Evolutionary conservation across 2,888 invertebrate species (phyloP).

Genomic region (Dusona sp.): DNA sequence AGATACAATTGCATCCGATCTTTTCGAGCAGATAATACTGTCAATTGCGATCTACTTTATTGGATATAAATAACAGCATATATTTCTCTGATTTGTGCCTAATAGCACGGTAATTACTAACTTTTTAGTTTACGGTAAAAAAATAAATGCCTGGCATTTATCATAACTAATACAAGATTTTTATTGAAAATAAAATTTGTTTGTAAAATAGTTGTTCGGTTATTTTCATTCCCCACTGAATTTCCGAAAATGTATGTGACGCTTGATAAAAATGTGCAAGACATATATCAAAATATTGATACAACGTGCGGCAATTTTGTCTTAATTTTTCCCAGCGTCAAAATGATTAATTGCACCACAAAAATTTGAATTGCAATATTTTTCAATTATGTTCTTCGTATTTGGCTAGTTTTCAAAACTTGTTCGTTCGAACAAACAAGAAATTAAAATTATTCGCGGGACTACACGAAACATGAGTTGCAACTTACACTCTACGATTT

Average conservation of each 20-base stretch:
- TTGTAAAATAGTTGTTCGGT: background rate
- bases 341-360: too few species aligned
- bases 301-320: background rate
- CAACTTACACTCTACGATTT: background rate
- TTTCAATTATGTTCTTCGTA: too few species aligned
- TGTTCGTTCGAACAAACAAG: background rate
- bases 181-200: background rate
- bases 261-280: too few species aligned
- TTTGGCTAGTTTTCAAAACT: too few species aligned
- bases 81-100: background rate
- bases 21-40: constrained; percentile 48
- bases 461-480: background rate
- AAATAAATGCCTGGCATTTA: background rate
- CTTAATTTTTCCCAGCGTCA: too few species aligned
- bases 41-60: constrained; percentile 57
- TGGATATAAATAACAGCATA: background rate
- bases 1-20: constrained; percentile 1
- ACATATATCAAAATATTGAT: too few species aligned
- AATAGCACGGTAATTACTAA: background rate
- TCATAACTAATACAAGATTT: background rate
- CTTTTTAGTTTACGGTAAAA: background rate
- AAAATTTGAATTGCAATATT: background rate
- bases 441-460: background rate
- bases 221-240: background rate
- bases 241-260: background rate